Evolutionary conservation across 35 echinoderm and acorn worm species (phyloP).

Genomic region (Anneissia japonica): DNA sequence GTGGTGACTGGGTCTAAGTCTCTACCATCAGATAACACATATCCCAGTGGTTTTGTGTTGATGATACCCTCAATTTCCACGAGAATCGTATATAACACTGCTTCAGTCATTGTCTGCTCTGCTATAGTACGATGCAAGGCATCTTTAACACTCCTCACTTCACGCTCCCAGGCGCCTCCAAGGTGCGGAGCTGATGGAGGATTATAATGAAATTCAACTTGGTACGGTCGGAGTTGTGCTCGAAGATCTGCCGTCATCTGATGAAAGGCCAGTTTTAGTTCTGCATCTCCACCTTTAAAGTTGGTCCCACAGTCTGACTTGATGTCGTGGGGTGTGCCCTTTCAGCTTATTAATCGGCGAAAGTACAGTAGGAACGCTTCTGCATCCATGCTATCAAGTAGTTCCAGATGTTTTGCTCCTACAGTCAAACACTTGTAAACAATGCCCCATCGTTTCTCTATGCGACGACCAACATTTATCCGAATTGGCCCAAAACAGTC

Average conservation of each 20-base stretch:
- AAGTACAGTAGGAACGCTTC: constrained; percentile 4
- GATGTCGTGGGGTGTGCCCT: constrained; percentile 6
- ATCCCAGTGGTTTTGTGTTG: too few species aligned
- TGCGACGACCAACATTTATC: constrained; percentile 19
- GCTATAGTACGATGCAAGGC: background rate
- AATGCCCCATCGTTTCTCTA: constrained; percentile 15
- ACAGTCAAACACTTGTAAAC: constrained; percentile 2
- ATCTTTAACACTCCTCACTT: constrained; percentile 13
- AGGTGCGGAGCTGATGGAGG: constrained; percentile 13
- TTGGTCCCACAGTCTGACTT: constrained; percentile 27
- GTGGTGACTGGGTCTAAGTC: too few species aligned
- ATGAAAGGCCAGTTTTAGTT: constrained; percentile 1
- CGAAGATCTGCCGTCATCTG: background rate
- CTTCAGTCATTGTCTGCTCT: too few species aligned
- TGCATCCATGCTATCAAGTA: background rate
- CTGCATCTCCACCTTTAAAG: constrained; percentile 19
- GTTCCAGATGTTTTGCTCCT: constrained; percentile 32
- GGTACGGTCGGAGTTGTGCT: background rate
- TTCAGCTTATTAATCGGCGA: background rate
- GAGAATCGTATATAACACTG: too few species aligned
- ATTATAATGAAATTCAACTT: constrained; percentile 1
- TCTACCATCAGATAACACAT: too few species aligned
- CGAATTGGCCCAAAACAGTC: background rate
- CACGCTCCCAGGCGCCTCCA: constrained; percentile 13
- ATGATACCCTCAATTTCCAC: too few species aligned